A percentile compares a stretch with the other conserved stretches of the same genome.
Evolutionary conservation across 1,140 invertebrate genomes (phyloP).

Genomic region (Drosophila kepulauana): DNA sequence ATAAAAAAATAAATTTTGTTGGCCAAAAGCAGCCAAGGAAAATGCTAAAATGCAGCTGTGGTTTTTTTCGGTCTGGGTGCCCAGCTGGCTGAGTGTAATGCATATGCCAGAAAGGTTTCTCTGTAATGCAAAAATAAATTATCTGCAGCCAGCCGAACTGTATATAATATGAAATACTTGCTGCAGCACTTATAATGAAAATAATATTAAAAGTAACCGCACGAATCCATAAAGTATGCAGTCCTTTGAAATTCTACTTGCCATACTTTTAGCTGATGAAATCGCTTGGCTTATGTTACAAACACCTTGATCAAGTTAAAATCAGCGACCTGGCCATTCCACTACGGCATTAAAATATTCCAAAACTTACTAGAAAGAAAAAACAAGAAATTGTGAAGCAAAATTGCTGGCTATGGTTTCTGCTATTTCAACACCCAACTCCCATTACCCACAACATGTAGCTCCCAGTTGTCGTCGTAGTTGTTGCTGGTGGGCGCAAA

Average conservation of each 20-base stretch:
- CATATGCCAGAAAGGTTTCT: conserved; percentile 8
- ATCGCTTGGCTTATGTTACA: background rate
- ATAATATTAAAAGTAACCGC: background rate
- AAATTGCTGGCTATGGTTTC: conserved; percentile 13
- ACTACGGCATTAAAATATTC: conserved; percentile 20
- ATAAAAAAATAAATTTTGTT: conserved; percentile 49
- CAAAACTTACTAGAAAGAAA: conserved; percentile 4
- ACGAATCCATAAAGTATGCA: conserved; percentile 2
- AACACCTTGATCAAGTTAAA: conserved; percentile 7
- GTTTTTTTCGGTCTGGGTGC: conserved; percentile 11
- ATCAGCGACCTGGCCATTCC: background rate
- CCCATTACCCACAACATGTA: too few relatives aligned
- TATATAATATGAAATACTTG: background rate
- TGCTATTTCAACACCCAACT: conserved; percentile 19
- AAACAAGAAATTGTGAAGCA: background rate
- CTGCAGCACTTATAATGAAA: background rate
- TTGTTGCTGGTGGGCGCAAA: conserved; percentile 4
- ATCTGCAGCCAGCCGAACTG: conserved; percentile 4
- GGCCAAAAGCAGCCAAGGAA: conserved; percentile 59
- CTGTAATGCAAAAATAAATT: conserved; percentile 34
- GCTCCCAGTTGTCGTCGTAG: conserved; percentile 1
- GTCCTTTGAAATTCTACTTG: conserved; percentile 1
- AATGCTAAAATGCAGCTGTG: conserved; percentile 64
- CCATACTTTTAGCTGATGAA: conserved; percentile 27
- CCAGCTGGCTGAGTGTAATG: conserved; percentile 31